A percentile compares a stretch with the other conserved stretches of the same genome.
Conservation (phyloP, 1,140 invertebrate genomes). For the Helicoverpa armigera region DNA sequence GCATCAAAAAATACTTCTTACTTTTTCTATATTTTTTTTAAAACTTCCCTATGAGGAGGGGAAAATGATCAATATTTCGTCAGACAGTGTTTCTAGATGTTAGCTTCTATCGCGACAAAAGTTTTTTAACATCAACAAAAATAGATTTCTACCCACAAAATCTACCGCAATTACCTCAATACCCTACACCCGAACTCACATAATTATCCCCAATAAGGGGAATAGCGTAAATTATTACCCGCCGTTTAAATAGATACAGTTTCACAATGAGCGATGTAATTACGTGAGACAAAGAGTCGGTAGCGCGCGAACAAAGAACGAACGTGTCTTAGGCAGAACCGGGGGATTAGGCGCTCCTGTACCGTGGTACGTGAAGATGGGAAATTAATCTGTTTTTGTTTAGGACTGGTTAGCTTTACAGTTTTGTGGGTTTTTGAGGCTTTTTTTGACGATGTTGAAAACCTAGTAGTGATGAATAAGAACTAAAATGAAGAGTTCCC, state of each 20-base stretch:
- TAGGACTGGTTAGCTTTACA: not conserved
- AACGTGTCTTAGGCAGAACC: conserved; percentile 6
- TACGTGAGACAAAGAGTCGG: conserved; percentile 42
- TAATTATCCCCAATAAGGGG: not conserved
- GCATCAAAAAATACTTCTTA: not conserved
- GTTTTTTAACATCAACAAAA: too few species aligned
- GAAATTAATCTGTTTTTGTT: not conserved
- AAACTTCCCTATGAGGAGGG: too few species aligned
- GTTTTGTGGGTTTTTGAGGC: not conserved
- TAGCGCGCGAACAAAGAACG: conserved; percentile 29
- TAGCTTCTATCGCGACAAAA: too few species aligned
- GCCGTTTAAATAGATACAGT: conserved; percentile 36
- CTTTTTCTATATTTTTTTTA: too few species aligned
- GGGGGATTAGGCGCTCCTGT: conserved; percentile 1
- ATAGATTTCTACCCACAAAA: too few species aligned
- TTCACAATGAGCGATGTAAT: conserved; percentile 41
- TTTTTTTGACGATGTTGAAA: not conserved
- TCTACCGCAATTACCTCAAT: not conserved
- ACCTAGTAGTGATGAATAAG: too few species aligned
- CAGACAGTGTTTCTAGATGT: too few species aligned
- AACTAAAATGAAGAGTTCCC: too few species aligned
- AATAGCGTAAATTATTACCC: conserved; percentile 32
- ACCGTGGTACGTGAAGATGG: not conserved
- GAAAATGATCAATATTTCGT: too few species aligned
- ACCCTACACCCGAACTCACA: not conserved